phyloP scores from a whole-genome alignment of 2,113 vertebrate species.

The Oncorhynchus clarkii region DNA sequence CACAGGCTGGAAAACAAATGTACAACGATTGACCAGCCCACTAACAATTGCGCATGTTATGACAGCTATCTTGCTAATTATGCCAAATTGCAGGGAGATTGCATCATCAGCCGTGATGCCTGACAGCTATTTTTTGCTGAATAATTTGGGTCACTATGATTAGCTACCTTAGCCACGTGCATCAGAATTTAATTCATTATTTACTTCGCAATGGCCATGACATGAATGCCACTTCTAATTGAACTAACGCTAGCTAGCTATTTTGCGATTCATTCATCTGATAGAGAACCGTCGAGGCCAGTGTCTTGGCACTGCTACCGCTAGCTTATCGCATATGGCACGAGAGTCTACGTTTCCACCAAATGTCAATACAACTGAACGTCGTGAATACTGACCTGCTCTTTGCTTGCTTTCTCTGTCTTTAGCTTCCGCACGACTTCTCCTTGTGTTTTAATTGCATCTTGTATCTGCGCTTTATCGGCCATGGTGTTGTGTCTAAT shows the following conservation, averaged over 20 bases:
- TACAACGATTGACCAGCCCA: not conserved
- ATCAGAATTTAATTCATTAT: too few species aligned
- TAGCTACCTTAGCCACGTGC: too few species aligned
- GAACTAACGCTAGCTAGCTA: too few species aligned
- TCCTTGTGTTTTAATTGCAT: constrained; percentile 73
- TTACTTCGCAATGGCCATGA: too few species aligned
- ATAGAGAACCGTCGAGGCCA: not conserved
- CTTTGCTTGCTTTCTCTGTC: constrained; percentile 70
- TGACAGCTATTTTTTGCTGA: too few species aligned
- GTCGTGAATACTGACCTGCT: constrained; percentile 67
- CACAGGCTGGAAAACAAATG: too few species aligned
- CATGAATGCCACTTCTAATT: too few species aligned
- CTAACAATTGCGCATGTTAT: not conserved
- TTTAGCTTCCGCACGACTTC: constrained; percentile 75
- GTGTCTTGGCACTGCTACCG: not conserved
- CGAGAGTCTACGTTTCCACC: not conserved
- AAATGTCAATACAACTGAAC: not conserved
- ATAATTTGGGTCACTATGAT: too few species aligned
- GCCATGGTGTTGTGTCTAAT: constrained; percentile 53
- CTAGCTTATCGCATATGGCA: not conserved
- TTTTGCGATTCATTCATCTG: not conserved
- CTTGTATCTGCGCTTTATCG: constrained; percentile 65
- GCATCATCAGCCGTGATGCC: too few species aligned
- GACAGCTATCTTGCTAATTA: too few species aligned
- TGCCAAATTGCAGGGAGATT: too few species aligned